These are phyloP conservation scores for Iselma pallidipennis DNA, from an alignment of 2,888 invertebrate species.

Conservation along the genomic window DNA sequence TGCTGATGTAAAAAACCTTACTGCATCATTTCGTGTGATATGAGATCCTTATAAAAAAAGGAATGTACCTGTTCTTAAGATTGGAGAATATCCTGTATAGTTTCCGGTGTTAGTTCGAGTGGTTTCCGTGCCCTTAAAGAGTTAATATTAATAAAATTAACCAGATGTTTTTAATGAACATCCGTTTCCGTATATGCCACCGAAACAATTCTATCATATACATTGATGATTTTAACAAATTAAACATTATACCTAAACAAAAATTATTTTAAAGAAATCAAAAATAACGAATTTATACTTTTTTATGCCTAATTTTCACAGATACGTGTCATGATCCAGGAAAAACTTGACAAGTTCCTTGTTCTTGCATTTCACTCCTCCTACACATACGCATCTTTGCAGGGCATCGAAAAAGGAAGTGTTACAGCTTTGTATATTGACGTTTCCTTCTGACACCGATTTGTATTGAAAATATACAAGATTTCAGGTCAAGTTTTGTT, in stretches of 20 bases:
- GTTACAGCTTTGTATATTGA: conserved; percentile 43
- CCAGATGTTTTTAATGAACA: conserved; percentile 36
- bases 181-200: conserved; percentile 31
- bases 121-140: conserved; percentile 31
- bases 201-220: background rate
- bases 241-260: too few relatives aligned
- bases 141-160: conserved; percentile 33
- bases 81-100: background rate
- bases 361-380: background rate
- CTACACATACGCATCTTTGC: background rate
- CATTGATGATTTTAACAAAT: too few relatives aligned
- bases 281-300: too few relatives aligned
- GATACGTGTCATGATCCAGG: background rate
- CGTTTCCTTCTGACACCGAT: conserved; percentile 33
- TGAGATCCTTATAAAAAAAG: background rate
- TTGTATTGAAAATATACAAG: conserved; percentile 32
- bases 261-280: background rate
- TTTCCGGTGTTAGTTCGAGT: conserved; percentile 17
- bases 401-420: conserved; percentile 33
- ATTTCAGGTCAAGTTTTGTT: conserved; percentile 31
- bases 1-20: too few relatives aligned
- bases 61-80: background rate
- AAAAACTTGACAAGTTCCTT: background rate
- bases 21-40: too few relatives aligned
- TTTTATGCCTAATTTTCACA: too few relatives aligned